These are phyloP conservation scores for Myotis brandtii DNA, from an alignment of 2,113 vertebrate species.

Conservation along the genomic window DNA sequence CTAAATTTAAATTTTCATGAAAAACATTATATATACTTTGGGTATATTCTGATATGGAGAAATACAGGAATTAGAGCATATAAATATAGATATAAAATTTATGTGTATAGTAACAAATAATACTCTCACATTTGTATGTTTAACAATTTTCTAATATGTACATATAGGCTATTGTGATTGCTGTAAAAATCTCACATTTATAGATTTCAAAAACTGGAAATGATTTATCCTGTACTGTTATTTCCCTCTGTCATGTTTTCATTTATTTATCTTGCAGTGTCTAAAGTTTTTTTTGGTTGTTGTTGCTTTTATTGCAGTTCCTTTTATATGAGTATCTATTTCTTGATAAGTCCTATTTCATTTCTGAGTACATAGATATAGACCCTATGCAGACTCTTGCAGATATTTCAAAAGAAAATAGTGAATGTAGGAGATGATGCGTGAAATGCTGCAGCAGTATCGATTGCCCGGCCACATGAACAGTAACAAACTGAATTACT, in stretches of 20 bases:
- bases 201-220: not conserved
- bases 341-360: not conserved
- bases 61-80: not conserved
- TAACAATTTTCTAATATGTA: not conserved
- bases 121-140: not conserved
- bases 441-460: not conserved
- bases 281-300: not conserved
- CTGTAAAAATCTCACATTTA: not conserved
- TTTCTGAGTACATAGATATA: not conserved
- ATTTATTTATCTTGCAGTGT: not conserved
- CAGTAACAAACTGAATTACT: slow-evolving; percentile 45
- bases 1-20: not conserved
- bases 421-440: not conserved
- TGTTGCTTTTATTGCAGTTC: not conserved
- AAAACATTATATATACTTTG: not conserved
- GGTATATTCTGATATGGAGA: not conserved
- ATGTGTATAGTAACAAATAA: not conserved
- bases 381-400: not conserved
- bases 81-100: not conserved
- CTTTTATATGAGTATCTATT: not conserved
- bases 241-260: not conserved
- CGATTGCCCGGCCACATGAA: not conserved
- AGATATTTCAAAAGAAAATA: not conserved
- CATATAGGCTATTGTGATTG: not conserved
- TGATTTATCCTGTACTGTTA: not conserved